phyloP scores from a whole-genome alignment of 2,797 vertebrate species.

The Scolopax rusticola region DNA sequence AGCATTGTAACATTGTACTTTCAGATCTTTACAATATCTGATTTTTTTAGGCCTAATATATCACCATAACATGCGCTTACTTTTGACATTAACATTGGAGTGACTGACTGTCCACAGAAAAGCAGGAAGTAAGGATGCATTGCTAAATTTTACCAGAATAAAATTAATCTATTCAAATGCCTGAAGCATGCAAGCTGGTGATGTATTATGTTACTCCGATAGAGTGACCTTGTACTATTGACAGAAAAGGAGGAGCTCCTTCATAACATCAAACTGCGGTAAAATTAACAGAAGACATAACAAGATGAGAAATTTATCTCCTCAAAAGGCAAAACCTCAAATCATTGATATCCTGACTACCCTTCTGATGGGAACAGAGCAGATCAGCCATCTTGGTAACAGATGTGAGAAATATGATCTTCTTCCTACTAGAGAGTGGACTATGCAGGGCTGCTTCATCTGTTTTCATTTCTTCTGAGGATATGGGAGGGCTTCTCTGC shows the following conservation, averaged over 20 bases:
- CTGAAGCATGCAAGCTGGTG: not conserved
- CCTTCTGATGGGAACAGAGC: not conserved
- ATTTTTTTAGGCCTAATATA: not conserved
- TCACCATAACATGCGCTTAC: not conserved
- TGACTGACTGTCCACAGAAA: not conserved
- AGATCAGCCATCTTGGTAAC: constrained; percentile 1
- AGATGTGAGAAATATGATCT: constrained; percentile 29
- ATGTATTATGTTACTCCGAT: not conserved
- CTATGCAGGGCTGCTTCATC: not conserved
- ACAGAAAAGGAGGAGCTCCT: constrained; percentile 9
- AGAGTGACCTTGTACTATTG: not conserved
- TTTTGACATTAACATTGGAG: not conserved
- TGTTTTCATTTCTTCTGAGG: constrained; percentile 33
- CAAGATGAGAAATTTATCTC: not conserved
- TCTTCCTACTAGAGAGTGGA: not conserved
- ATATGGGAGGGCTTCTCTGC: not conserved
- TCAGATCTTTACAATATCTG: not conserved
- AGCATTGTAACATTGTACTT: not conserved
- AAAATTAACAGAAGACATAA: constrained; percentile 38
- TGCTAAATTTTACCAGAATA: not conserved
- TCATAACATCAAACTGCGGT: not conserved
- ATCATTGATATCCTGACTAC: not conserved
- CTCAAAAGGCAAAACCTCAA: constrained; percentile 33
- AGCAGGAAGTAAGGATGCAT: not conserved
- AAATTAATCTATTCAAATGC: not conserved